Base-by-base conservation (phyloP, 2,113 vertebrate genomes). In the Malurus alboscapulatus region DNA sequence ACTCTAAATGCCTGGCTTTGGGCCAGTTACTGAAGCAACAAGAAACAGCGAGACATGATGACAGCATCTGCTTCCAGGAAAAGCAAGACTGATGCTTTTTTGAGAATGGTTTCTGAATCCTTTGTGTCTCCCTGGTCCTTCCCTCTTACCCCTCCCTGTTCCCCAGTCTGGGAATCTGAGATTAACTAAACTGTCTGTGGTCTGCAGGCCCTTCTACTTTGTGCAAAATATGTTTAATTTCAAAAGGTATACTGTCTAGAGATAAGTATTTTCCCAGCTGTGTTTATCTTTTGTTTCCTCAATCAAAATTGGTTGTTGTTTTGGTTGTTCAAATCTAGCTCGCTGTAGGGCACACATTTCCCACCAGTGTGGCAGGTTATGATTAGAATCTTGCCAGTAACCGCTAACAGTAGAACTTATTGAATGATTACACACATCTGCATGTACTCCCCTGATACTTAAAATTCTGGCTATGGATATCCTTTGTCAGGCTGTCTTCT, bases 191-290 rank as follows among this genome's bases (percentile, higher is more conserved):
- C 14, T 21, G 6, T 42, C 19, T 69, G 24, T 91, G 62, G 29
- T 63, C 19, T 84, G 6, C 26, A 91, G 57, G 65, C 51, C 24
- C 78, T 74, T 40, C 57, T 78, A 15, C 40, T 81, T 62, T 13
- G 32, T 81, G 69, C 3, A 4, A 78, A 78, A 71, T 50, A 16
- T 44, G 22, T 76, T 76, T 67, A 11, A 69, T 83, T 88, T 87
- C 38, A 59, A 74, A 93, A 87, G 26, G 25, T 89, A 18, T 4
- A 2, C 24, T 75, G 18, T 51, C 26, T 65, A 65, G 51, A 76
- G 40, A 61, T 9, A 89, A 87, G 59, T 95, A 85, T 92, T 93
- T 85, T 73, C 18, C 53, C 79, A 93, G 75, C 58, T 90, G 59
- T 81, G n/a, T 77, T 90, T 76, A 29, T 66, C 44, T 79, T 83